phyloP scores from a whole-genome alignment of 1,140 invertebrate genomes.

The Aphis gossypii region DNA sequence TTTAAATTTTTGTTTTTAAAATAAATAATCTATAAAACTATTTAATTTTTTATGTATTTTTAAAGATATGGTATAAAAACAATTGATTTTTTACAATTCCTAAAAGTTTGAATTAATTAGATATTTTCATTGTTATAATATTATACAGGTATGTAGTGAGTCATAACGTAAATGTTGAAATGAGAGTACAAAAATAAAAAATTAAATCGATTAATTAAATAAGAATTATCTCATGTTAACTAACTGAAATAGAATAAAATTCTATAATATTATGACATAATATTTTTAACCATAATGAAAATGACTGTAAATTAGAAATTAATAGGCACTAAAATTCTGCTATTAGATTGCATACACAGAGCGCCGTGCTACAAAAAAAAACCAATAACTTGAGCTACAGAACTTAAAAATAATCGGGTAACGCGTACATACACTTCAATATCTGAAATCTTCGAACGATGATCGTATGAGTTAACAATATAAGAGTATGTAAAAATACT shows the following conservation, averaged over 20 bases:
- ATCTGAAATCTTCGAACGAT: neutral
- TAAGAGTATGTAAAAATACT: neutral
- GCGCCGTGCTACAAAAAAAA: neutral
- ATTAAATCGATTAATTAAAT: neutral
- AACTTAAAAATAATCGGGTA: too few species aligned
- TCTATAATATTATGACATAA: neutral
- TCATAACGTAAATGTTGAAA: neutral
- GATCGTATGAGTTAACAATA: too few species aligned
- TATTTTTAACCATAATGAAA: neutral
- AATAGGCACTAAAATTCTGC: neutral
- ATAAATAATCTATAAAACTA: neutral
- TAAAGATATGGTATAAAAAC: neutral
- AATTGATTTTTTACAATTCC: neutral
- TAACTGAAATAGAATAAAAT: neutral
- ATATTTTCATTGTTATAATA: neutral
- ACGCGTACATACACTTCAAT: neutral
- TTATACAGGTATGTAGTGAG: neutral
- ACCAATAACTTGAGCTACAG: neutral
- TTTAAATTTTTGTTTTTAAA: neutral
- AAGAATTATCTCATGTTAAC: neutral
- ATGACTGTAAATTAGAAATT: neutral
- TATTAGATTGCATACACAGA: neutral
- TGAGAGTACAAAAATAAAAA: neutral
- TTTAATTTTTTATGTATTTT: neutral
- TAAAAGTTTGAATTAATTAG: neutral